Evolutionary conservation across 2,113 vertebrate species (phyloP).

Genomic region (Malaclemys terrapin): DNA sequence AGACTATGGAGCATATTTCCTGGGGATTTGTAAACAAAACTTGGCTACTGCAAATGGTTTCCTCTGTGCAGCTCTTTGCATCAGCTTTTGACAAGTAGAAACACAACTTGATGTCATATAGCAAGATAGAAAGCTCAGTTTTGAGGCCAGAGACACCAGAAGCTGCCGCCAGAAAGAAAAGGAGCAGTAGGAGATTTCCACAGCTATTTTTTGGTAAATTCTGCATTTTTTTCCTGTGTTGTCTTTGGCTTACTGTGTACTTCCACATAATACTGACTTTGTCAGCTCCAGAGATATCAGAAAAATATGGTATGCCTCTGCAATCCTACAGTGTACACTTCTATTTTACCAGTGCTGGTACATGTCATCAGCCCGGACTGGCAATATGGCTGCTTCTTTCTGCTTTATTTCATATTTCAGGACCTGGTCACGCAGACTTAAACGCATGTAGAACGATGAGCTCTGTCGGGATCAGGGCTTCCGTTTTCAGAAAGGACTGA

Average conservation of each 20-base stretch:
- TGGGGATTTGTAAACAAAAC: neutral
- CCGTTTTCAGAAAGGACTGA: neutral
- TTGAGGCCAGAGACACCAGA: neutral
- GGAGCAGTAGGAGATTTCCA: neutral
- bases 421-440: neutral
- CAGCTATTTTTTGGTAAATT: accelerated
- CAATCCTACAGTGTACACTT: neutral
- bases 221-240: neutral
- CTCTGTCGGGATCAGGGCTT: neutral
- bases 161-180: neutral
- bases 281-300: neutral
- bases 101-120: neutral
- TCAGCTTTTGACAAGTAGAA: conserved; percentile 12
- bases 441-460: neutral
- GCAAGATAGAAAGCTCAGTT: neutral
- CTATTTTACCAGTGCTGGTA: neutral
- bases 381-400: neutral
- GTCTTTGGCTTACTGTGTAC: neutral
- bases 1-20: neutral
- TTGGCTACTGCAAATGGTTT: neutral
- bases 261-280: neutral
- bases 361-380: neutral
- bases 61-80: neutral
- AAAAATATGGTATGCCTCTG: neutral
- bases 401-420: neutral